Evolutionary conservation across 1,140 invertebrate genomes (phyloP).

Genomic region (Tyrophagus putrescentiae): DNA sequence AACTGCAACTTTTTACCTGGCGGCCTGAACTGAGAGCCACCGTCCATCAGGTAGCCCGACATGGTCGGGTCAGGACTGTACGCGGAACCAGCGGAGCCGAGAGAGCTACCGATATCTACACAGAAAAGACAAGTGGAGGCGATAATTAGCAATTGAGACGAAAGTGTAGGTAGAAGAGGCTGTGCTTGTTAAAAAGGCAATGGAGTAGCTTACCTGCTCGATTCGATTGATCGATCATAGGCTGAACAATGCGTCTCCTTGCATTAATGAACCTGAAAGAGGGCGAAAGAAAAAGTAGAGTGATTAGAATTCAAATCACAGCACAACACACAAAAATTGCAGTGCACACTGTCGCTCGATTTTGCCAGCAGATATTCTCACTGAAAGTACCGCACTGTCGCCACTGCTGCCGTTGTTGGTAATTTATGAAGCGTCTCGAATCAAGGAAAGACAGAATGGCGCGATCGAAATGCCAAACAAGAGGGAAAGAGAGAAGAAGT

Average conservation of each 20-base stretch:
- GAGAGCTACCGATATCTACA: constrained; percentile 24
- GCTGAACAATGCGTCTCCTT: constrained; percentile 71
- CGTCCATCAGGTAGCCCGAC: constrained; percentile 95
- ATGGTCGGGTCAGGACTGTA: constrained; percentile 82
- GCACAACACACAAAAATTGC: neutral
- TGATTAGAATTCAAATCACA: neutral
- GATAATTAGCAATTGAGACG: constrained; percentile 13
- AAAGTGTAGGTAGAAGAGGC: neutral
- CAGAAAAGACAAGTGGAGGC: constrained; percentile 14
- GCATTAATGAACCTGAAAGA: constrained; percentile 80
- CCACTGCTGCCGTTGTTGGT: neutral
- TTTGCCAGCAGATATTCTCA: no score
- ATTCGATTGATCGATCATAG: constrained; percentile 92
- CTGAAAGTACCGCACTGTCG: neutral
- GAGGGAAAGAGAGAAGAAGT: no score
- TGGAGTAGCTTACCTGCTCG: constrained; percentile 35
- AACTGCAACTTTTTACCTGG: constrained; percentile 43
- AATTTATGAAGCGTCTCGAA: neutral
- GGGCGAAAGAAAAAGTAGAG: neutral
- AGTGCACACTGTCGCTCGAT: no score
- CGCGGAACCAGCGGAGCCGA: constrained; percentile 58
- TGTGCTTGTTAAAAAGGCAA: no score
- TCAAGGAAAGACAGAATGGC: neutral
- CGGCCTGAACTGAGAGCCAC: constrained; percentile 67
- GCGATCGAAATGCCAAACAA: neutral